These are phyloP conservation scores for Ginglymostoma cirratum DNA, from an alignment of 2,113 vertebrate species.

Conservation along the genomic window DNA sequence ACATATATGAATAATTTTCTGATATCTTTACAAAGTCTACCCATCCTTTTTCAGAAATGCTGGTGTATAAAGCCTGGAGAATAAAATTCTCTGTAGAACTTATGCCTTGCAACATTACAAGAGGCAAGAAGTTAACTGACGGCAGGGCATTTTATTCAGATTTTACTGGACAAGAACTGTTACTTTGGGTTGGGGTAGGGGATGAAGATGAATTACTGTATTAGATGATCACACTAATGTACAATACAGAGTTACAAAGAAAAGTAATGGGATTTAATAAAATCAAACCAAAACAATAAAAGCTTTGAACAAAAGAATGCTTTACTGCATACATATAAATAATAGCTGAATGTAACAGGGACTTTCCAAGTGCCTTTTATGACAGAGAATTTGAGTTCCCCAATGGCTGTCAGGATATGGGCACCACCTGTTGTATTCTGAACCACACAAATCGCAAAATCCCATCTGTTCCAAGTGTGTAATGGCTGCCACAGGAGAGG, in stretches of 20 bases:
- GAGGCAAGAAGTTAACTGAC: neutral
- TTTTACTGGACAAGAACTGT: neutral
- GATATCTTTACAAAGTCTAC: neutral
- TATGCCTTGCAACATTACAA: neutral
- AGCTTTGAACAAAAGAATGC: neutral
- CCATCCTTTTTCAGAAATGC: neutral
- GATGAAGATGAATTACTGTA: neutral
- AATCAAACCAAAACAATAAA: neutral
- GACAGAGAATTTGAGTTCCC: neutral
- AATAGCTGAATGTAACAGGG: neutral
- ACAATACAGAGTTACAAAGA: constrained; percentile 13
- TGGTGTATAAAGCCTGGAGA: neutral
- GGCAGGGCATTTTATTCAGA: neutral
- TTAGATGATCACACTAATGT: neutral
- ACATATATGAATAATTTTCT: neutral
- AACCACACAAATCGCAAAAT: neutral
- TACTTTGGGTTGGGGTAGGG: neutral
- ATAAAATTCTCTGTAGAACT: neutral
- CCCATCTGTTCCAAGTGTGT: neutral
- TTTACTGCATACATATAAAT: neutral
- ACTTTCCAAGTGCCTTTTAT: neutral
- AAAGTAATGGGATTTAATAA: neutral
- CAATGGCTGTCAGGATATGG: neutral
- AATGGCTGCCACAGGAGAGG: too few relatives aligned
- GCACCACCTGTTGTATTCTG: neutral